phyloP scores from a whole-genome alignment of 2,888 invertebrate species.

The Subacronicta megacephala region DNA sequence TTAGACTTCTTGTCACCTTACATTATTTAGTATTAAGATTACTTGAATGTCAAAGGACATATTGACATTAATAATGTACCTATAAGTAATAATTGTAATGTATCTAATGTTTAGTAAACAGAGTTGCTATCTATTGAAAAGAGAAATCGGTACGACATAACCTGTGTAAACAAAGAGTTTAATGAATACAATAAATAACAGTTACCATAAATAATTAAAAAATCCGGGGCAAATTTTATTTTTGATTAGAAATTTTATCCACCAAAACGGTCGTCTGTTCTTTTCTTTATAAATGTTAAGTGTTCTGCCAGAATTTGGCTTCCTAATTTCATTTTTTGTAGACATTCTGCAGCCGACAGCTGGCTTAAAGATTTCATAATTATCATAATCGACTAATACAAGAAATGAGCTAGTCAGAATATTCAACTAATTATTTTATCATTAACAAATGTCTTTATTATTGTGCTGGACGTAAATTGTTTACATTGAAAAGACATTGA shows the following conservation, averaged over 20 bases:
- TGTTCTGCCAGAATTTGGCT: constrained; percentile 33
- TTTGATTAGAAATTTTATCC: constrained; percentile 23
- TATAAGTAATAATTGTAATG: too few relatives aligned
- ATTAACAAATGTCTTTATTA: constrained; percentile 38
- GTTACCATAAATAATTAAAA: neutral
- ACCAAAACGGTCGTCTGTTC: constrained; percentile 14
- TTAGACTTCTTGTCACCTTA: too few relatives aligned
- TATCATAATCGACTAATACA: constrained; percentile 39
- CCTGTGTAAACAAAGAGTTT: too few relatives aligned
- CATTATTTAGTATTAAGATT: too few relatives aligned
- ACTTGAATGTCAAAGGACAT: too few relatives aligned
- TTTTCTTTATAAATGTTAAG: constrained; percentile 33
- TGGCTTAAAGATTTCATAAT: constrained; percentile 38
- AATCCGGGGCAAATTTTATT: constrained; percentile 32
- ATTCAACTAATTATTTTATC: constrained; percentile 34
- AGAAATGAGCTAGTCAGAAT: constrained; percentile 23
- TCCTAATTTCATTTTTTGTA: constrained; percentile 52
- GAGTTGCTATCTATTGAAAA: too few relatives aligned
- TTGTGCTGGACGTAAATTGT: constrained; percentile 8
- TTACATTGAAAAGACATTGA: neutral
- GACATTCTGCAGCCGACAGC: constrained; percentile 40
- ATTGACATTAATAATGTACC: too few relatives aligned
- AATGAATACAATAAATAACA: too few relatives aligned
- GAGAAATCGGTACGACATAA: too few relatives aligned
- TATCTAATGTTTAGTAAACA: too few relatives aligned